A percentile compares a stretch with the other conserved stretches of the same genome.
phyloP scores from a whole-genome alignment of 2,888 invertebrate genomes.

The Venustoraphidia nigricollis region DNA sequence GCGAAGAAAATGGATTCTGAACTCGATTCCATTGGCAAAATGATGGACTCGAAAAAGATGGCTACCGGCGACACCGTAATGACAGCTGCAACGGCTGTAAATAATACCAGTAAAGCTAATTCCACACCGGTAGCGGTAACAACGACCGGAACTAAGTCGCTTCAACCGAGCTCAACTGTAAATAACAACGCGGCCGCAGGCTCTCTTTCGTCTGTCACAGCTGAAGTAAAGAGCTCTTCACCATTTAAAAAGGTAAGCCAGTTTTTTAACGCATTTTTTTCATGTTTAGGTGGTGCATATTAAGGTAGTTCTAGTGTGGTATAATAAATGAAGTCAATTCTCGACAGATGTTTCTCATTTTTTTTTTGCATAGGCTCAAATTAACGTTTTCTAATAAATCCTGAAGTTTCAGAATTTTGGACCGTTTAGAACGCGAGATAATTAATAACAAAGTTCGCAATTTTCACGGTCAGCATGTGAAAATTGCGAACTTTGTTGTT shows the following conservation, averaged over 20 bases:
- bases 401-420: too few species aligned
- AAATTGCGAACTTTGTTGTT: too few species aligned
- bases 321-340: too few species aligned
- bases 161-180: background rate
- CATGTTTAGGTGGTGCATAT: too few species aligned
- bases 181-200: constrained; percentile 29
- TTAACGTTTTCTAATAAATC: too few species aligned
- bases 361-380: too few species aligned
- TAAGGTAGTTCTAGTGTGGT: too few species aligned
- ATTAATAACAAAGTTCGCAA: too few species aligned
- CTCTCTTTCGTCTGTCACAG: constrained; percentile 10
- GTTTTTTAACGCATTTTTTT: too few species aligned
- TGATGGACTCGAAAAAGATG: constrained; percentile 15
- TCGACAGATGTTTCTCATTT: too few species aligned
- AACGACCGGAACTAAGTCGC: background rate
- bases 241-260: constrained; percentile 31
- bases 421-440: too few species aligned
- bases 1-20: constrained; percentile 40
- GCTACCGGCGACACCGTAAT: constrained; percentile 18
- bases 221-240: constrained; percentile 28
- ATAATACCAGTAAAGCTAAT: background rate
- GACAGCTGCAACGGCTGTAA: constrained; percentile 18
- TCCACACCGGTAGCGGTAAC: constrained; percentile 14
- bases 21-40: constrained; percentile 39
- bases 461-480: too few species aligned